Base-by-base conservation (phyloP, 2,888 invertebrate genomes). In the Crocallis elinguaria region DNA sequence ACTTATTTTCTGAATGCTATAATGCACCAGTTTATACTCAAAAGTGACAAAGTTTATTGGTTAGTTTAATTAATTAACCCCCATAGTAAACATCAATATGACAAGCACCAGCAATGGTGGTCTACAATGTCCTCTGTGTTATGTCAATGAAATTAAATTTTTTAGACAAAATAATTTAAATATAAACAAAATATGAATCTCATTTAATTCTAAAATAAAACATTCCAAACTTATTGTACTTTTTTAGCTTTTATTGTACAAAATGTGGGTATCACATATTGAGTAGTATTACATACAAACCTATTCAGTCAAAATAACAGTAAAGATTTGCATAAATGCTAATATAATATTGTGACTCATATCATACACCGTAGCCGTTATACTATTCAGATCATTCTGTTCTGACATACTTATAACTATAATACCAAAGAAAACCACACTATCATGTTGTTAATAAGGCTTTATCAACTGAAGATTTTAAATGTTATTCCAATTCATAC, bases 181-280 rank as follows among this genome's bases (percentile, higher is more conserved):
- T 19, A 19, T 23, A 3, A 8, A 8, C 23, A 23, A 23, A 3
- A 6, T 8, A 1, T 6, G 7, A 8, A 7, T 23, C 8, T 23
- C 1, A 1, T 8, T 7, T 6, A 6, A 23, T 8, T 6, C 16
- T 11, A 14, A 52, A 41, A 39, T 54, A 42, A 53, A 51, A 52
- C 29, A 46, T 54, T 37, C 32, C 19, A n/a, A 5, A 25, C 25
- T 25, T n/a, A 25, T 25, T n/a, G n/a, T n/a, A 9, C 72, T 84
- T 82, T 83, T 75, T 66, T 5, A 77, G 50, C 69, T 66, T 89
- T 86, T 89, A 89, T 88, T 88, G 75, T 88, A 88, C 80, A 88
- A 88, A 49, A 49, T 45, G 41, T 78, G 76, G 73, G 77, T 75
- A 68, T n/a, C n/a, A n/a, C n/a, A n/a, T n/a, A 78, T 66, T 75